Base-by-base conservation (phyloP, 1,140 invertebrate genomes). In the Ceratitis capitata region DNA sequence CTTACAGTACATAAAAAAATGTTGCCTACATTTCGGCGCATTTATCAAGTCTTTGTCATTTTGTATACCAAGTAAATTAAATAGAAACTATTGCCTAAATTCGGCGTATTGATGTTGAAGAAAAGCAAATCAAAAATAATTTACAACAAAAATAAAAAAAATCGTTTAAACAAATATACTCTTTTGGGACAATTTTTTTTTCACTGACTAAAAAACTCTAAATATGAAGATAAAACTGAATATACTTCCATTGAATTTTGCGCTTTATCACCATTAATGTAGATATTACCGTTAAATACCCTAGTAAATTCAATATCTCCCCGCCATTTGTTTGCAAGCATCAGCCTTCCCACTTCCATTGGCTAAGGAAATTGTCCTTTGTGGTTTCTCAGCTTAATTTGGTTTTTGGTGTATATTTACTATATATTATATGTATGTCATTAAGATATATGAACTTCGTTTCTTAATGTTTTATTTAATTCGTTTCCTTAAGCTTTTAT, bases 351-450 rank as follows among this genome's bases (percentile, higher is more conserved):
- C 61, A 16, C 32, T 19, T 16, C 12, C 14, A 35, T 26, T 29
- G 32, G 61, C 32, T 64, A 32, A 16, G 19, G 29, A 26, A 64
- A 32, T 64, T 12, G 29, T 64, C 29, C 32, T 39, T 19, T 45
- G 39, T 45, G 26, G 42, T 78, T 78, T 35, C 39, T 78, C 45
- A 32, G 69, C 69, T 78, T 78, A 16, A 69, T 45, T 78, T 78
- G 35, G 69, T 42, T 78, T 78, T 78, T 35, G 69, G 39, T 78
- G 39, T 45, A 35, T 23, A 9, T 45, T 64, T 45, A 32, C 14
- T 78, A n/a, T 45, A 78, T 39, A 74, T 78, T 78, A 78, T 78
- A 45, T 78, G 35, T 78, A 78, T 78, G 39, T 78, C 23, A 42
- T 45, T 14, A 23, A 78, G 35, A 14, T 69, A 12, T 12, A 61